Percentiles rank a stretch among this genome's conserved stretches.
Evolutionary conservation across 2,888 invertebrate genomes (phyloP).

Genomic region (Thalpophila matura): DNA sequence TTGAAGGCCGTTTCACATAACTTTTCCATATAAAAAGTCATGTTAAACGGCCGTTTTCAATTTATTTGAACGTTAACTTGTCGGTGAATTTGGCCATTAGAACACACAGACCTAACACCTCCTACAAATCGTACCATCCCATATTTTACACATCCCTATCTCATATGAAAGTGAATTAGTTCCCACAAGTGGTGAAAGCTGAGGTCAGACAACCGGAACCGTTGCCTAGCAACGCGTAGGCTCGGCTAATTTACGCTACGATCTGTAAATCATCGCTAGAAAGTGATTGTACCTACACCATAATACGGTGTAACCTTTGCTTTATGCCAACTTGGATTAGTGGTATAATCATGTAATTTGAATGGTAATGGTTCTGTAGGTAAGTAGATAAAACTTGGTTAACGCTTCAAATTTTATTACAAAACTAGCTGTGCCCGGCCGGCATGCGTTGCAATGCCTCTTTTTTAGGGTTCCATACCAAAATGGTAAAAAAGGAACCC

Average conservation of each 20-base stretch:
- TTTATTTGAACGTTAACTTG: no score
- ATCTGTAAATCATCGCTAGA: slow-evolving; percentile 65
- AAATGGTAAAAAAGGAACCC: no score
- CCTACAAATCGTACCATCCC: slow-evolving; percentile 3
- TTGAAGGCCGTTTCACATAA: no score
- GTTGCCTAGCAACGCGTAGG: slow-evolving; percentile 60
- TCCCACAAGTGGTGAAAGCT: slow-evolving; percentile 58
- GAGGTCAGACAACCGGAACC: slow-evolving; percentile 55
- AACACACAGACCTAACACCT: not conserved
- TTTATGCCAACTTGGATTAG: slow-evolving; percentile 47
- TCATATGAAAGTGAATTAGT: slow-evolving; percentile 46
- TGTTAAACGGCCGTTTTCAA: no score
- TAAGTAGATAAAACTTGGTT: no score
- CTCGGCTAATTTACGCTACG: slow-evolving; percentile 61
- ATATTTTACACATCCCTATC: slow-evolving; percentile 8
- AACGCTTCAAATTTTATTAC: no score
- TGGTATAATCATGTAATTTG: slow-evolving; percentile 53
- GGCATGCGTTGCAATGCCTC: no score
- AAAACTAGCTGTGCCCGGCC: no score
- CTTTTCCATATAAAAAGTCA: no score
- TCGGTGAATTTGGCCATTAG: no score
- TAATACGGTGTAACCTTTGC: slow-evolving; percentile 52
- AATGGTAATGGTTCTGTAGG: slow-evolving; percentile 33
- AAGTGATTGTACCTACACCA: slow-evolving; percentile 59
- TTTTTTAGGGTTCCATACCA: no score